These are phyloP conservation scores for Yponomeuta sedellus DNA, from an alignment of 2,888 invertebrate genomes.

Conservation along the genomic window DNA sequence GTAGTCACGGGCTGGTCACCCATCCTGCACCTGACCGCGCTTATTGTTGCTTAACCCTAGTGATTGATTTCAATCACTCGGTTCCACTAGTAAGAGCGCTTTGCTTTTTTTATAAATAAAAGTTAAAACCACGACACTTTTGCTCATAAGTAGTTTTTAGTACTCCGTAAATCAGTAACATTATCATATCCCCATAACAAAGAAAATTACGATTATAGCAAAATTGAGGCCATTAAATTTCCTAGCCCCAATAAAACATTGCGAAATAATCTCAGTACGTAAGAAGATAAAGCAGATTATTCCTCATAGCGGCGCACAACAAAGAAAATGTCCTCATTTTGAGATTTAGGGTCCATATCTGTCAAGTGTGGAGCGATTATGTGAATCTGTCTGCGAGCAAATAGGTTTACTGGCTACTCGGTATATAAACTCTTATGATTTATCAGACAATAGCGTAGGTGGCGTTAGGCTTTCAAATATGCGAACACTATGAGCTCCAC, in stretches of 20 bases:
- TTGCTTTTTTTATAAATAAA: too few species aligned
- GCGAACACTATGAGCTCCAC: background rate
- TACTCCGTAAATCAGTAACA: background rate
- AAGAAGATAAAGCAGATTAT: background rate
- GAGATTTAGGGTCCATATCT: slow-evolving; percentile 65
- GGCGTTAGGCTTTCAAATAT: background rate
- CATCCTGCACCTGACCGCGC: too few species aligned
- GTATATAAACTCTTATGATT: slow-evolving; percentile 61
- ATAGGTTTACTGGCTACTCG: slow-evolving; percentile 69
- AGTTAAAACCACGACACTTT: too few species aligned
- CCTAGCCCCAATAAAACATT: background rate
- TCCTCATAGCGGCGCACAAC: slow-evolving; percentile 23
- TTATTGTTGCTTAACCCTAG: too few species aligned
- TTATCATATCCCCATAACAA: background rate
- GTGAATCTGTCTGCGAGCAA: slow-evolving; percentile 61
- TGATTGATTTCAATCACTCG: too few species aligned
- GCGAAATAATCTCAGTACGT: background rate
- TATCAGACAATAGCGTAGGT: slow-evolving; percentile 30
- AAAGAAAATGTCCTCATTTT: slow-evolving; percentile 50
- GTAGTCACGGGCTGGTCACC: too few species aligned
- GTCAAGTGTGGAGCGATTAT: slow-evolving; percentile 58
- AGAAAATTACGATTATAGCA: background rate
- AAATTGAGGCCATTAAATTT: background rate
- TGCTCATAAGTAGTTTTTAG: background rate
- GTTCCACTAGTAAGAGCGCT: too few species aligned